Evolutionary conservation across 2,888 invertebrate genomes (phyloP), one percentile per base, ranked within the genome.

Genomic region (Miltochrista miniata): DNA sequence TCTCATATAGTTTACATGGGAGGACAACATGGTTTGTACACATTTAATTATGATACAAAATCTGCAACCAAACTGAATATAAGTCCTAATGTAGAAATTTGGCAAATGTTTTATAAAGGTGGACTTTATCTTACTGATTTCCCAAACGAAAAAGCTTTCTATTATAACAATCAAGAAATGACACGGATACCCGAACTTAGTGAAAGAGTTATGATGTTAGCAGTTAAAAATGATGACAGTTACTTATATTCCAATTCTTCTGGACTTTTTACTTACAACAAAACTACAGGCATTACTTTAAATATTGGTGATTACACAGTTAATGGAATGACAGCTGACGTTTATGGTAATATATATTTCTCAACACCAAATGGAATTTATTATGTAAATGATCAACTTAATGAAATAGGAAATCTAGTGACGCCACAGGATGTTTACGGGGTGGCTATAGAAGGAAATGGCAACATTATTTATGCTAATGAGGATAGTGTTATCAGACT

Each of bases 81-180:
- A 0, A 75, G 10, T 5, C 2, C 70, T 0, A 56, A 63, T 5
- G 43, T 63, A 11, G 87, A 73, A 41, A 74, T 88, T 39, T 90
- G 89, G 89, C 87, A 90, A 64, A 64, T 90, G 67, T 88, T 86
- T 48, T 83, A 68, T 49, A 67, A 62, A 46, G 72, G 83, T 15
- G 69, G 72, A n/a, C 53, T 89, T 0, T 89, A 85, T 59, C 87
- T 79, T 51, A 79, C 85, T 1, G 76, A 72, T 0, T 85, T 79
- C 5, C 77, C 80, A 0, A 53, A 71, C 0, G 79, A 81, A 53
- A 56, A 53, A 46, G 74, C 67, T 0, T 79, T 61, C 38, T 31
- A 65, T 2, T 75, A 66, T 45, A 73, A 71, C 50, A 46, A 74
- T 4, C 56, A 61, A 2, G 30, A 42, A 14, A 38, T 70, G 0